Evolutionary conservation across 2,797 vertebrate genomes (phyloP).

Genomic region (Enteromius paludinosus): DNA sequence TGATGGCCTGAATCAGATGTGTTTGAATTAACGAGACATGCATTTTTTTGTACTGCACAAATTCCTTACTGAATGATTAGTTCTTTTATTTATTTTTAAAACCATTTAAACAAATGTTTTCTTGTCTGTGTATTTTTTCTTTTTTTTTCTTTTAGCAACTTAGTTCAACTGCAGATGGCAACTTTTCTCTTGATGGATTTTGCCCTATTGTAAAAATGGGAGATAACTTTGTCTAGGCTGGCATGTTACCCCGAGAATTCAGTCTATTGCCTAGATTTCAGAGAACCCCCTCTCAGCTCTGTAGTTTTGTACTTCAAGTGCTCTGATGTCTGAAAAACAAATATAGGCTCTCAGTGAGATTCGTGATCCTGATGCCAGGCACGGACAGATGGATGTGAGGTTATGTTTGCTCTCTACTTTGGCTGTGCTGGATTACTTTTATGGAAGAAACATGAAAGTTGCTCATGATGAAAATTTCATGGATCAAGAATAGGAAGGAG

Average conservation of each 20-base stretch:
- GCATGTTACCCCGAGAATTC: conserved; percentile 15
- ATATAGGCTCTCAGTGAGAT: conserved; percentile 47
- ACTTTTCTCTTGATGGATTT: conserved; percentile 10
- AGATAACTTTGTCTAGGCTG: conserved; percentile 15
- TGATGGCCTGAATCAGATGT: too few species aligned
- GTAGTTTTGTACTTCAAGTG: conserved; percentile 53
- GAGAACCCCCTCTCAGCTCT: conserved; percentile 40
- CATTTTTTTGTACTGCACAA: neutral
- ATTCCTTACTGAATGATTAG: neutral
- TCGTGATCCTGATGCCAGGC: conserved; percentile 57
- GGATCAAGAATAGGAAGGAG: conserved; percentile 57
- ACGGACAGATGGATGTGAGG: conserved; percentile 52
- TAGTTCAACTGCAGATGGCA: neutral
- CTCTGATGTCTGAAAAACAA: conserved; percentile 54
- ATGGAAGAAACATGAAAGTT: conserved; percentile 59
- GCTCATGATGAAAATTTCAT: conserved; percentile 61
- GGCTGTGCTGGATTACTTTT: conserved; percentile 54
- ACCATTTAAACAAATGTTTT: neutral
- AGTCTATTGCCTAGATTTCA: conserved; percentile 32
- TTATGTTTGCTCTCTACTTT: conserved; percentile 61
- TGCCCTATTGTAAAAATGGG: conserved; percentile 2
- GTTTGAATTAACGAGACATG: too few species aligned
- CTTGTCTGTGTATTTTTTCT: neutral
- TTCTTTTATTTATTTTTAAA: neutral
- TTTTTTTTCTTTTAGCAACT: neutral